Percentiles rank a stretch among this genome's conserved stretches.
Evolutionary conservation across 2,113 vertebrate species (phyloP).

Genomic region (Burhinus bistriatus): DNA sequence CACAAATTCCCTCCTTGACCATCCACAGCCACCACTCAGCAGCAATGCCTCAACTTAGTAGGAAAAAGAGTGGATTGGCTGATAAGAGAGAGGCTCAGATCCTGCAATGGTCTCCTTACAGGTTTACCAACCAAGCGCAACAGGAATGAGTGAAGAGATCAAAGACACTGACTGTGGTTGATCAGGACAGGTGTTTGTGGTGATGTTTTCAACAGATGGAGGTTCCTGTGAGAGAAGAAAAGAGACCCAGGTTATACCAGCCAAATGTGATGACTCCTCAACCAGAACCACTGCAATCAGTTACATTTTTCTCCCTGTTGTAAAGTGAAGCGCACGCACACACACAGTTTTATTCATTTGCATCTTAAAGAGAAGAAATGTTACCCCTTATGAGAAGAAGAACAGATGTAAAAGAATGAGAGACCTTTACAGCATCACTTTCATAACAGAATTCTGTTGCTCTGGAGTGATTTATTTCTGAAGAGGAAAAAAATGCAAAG

Average conservation of each 20-base stretch:
- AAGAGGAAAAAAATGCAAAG: conserved; percentile 71
- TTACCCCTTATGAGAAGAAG: conserved; percentile 11
- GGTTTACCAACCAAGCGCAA: conserved; percentile 55
- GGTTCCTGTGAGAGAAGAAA: conserved; percentile 62
- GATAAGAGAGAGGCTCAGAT: conserved; percentile 52
- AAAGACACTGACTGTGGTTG: conserved; percentile 67
- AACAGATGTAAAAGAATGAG: conserved; percentile 52
- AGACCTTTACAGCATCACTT: conserved; percentile 49
- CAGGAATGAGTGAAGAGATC: conserved; percentile 57
- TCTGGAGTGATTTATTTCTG: conserved; percentile 77
- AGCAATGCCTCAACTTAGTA: conserved; percentile 17
- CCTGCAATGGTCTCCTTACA: conserved; percentile 46
- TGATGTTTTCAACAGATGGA: conserved; percentile 66
- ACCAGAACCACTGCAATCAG: conserved; percentile 43
- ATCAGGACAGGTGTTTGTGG: conserved; percentile 64
- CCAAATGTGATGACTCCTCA: conserved; percentile 39
- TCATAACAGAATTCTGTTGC: conserved; percentile 71
- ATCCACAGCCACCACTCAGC: conserved; percentile 65
- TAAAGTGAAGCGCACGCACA: background rate
- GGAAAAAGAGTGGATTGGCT: conserved; percentile 59
- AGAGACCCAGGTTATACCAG: conserved; percentile 58
- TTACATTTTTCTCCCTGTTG: conserved; percentile 15
- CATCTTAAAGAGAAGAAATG: conserved; percentile 34
- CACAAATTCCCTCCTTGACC: conserved; percentile 70
- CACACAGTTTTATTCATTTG: background rate